phyloP scores from a whole-genome alignment of 2,797 vertebrate genomes.

The Girardinus metallicus region DNA sequence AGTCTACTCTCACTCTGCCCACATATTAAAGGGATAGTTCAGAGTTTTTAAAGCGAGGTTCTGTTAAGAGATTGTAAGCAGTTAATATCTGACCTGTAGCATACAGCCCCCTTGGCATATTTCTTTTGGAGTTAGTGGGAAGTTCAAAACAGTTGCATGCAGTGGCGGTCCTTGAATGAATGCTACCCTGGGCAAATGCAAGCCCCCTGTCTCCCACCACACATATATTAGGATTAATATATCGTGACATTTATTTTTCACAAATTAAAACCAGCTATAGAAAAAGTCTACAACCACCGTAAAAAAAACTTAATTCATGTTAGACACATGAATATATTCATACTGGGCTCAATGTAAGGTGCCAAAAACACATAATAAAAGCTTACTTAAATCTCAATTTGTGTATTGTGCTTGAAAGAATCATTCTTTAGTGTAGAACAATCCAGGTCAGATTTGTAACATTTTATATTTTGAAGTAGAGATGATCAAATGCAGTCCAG shows the following conservation, averaged over 20 bases:
- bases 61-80: not conserved
- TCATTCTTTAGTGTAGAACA: not conserved
- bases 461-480: not conserved
- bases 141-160: not conserved
- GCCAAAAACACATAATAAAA: not conserved
- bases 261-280: not conserved
- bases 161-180: not conserved
- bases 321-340: not conserved
- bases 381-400: not conserved
- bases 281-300: not conserved
- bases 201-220: not conserved
- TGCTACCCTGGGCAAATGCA: not conserved
- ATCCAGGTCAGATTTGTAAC: not conserved
- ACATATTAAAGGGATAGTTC: slow-evolving; percentile 46
- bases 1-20: slow-evolving; percentile 61
- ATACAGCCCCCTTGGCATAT: not conserved
- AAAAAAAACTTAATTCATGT: not conserved
- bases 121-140: not conserved
- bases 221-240: not conserved
- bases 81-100: not conserved
- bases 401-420: not conserved
- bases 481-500: not conserved
- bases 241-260: not conserved
- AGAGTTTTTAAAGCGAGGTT: not conserved
- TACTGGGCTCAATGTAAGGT: not conserved